Evolutionary conservation across 2,888 invertebrate species (phyloP), one percentile per base, ranked within the genome.

Genomic region (Pelosia muscerda): DNA sequence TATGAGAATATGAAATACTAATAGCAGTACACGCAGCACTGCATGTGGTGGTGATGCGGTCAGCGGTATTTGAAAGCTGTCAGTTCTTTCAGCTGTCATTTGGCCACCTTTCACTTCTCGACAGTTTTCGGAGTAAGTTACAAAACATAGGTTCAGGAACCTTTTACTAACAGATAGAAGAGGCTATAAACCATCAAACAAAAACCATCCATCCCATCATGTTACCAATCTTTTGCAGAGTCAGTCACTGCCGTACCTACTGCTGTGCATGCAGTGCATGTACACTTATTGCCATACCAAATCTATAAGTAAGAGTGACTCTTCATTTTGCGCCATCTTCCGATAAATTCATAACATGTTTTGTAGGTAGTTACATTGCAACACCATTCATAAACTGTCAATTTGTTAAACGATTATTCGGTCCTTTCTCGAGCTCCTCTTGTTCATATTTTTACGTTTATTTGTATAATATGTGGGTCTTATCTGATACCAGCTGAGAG

Each of bases 391-490:
- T 13, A 61, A 31, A 71, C 79, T 69, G 85, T 76, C 78, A 87
- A 90, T 88, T 89, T 90, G 81, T 80, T 66, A 71, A 79, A 76
- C 78, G 82, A 88, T 90, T 90, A 86, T 88, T 90, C 85, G 84
- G 87, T 84, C 85, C 84, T 88, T 87, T 86, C 83, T 81, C 81
- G 84, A 86, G 84, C 81, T 84, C 82, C 79, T 63, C 80, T 86
- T 89, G 83, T 88, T 88, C 83, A 81, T 81, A 85, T 89, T 89
- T 89, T 86, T 82, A 75, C 79, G 88, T 87, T 90, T 88, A 88
- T 90, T 90, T 90, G 83, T 89, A 70, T 89, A 90, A 73, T 92
- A 94, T 94, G 93, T 86, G 89, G 90, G 79, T 89, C 81, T 81
- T 89, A 83, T 84, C 85, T 71, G 81, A 85, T 84, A 81, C 71